These are phyloP conservation scores for Sciurus carolinensis DNA, from an alignment of 2,797 vertebrate species.

Conservation along the genomic window DNA sequence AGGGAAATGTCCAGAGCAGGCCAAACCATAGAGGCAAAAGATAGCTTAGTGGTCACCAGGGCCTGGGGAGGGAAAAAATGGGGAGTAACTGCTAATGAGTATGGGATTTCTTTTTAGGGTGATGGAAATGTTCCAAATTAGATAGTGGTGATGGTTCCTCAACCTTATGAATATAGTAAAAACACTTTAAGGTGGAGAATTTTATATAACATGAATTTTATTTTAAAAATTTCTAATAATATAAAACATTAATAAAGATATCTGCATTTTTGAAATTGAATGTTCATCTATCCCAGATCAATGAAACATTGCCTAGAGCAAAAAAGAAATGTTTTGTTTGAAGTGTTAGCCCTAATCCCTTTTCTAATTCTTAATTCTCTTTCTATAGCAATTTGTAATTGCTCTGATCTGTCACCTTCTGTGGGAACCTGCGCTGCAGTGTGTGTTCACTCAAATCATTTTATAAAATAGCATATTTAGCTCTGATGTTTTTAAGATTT, in stretches of 20 bases:
- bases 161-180: background rate
- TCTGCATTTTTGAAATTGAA: background rate
- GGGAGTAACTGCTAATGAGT: background rate
- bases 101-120: background rate
- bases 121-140: slow-evolving; percentile 35
- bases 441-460: background rate
- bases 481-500: background rate
- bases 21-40: background rate
- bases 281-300: background rate
- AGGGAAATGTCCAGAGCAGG: background rate
- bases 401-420: background rate
- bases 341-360: background rate
- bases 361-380: background rate
- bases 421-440: background rate
- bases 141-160: background rate
- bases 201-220: background rate
- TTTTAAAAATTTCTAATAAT: background rate
- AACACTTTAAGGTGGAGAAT: slow-evolving; percentile 28
- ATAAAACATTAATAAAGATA: background rate
- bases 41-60: background rate
- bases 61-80: background rate
- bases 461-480: background rate
- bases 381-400: background rate
- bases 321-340: slow-evolving; percentile 49
- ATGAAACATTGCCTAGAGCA: background rate